phyloP scores from a whole-genome alignment of 2,888 invertebrate genomes.

The Lamellibrachia columna region DNA sequence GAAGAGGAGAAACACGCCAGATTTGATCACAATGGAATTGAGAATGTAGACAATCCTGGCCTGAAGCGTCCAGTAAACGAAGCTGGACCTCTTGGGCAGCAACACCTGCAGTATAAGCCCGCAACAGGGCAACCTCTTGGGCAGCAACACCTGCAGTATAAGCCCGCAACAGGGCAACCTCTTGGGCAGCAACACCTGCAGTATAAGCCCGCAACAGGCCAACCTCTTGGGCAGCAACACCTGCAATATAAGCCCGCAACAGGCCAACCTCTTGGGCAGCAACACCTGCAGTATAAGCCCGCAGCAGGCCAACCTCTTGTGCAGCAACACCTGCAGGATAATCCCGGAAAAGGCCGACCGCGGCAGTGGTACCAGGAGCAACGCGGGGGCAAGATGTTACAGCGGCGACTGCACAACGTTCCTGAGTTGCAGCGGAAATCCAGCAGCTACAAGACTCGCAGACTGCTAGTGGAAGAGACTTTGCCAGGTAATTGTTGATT shows the following conservation, averaged over 20 bases:
- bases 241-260: neutral
- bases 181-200: neutral
- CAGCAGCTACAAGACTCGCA: neutral
- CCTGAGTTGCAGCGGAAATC: neutral
- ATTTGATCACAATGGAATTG: neutral
- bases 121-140: neutral
- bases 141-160: neutral
- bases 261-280: neutral
- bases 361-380: neutral
- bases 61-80: neutral
- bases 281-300: neutral
- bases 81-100: neutral
- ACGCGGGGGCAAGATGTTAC: neutral
- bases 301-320: neutral
- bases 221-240: neutral
- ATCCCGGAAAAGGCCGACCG: neutral
- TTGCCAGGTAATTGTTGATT: conserved; percentile 9
- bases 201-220: neutral
- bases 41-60: neutral
- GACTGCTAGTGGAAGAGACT: neutral
- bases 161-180: neutral
- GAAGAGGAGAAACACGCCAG: neutral
- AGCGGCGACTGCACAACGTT: neutral
- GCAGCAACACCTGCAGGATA: neutral
- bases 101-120: neutral